Evolutionary conservation across 2,113 vertebrate species (phyloP), one percentile per base, ranked within the genome.

Genomic region (Entelurus aequoreus): DNA sequence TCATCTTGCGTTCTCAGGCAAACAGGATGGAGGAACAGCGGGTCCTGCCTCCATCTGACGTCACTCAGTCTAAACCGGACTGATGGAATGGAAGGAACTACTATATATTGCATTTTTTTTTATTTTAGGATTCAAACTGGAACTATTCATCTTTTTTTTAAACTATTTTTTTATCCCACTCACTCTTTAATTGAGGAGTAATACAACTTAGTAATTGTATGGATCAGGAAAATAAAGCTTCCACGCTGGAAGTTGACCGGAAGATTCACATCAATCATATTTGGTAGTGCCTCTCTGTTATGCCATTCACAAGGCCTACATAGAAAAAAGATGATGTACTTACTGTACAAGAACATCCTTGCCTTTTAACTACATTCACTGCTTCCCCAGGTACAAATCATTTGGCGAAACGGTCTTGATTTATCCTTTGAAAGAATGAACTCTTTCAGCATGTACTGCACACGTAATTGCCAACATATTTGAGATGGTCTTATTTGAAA

Each of bases 1-100:
- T 98, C 66, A 94, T 99, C 80, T 65, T 96, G 71, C 93, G 92
- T 49, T 95, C 95, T 0, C 96, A 98, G 86, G 93, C 90, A 0
- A 97, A 95, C 72, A 90, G 94, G 70, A 96, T 98, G 92, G 96
- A 98, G 62, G 97, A 99, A 65, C 97, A 99, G 65, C 89, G 95
- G 74, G 95, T 96, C 11, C 85, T 91, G 21, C 75, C 93, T 49
- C 93, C 93, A 14, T 79, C 88, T 6, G 57, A 75, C 61, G 55
- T 87, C 48, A 60, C 72, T 62, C 88, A 77, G 49, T 74, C 81
- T 21, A 90, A 68, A 74, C 87, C 90, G 51, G 91, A 78, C 85
- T 94, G 75, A 94, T 6, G 6, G 16, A 15, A 48, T 42, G 5
- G 37, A 56, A 56, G 28, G 28, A 28, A 28, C 28, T 28, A 28